Conservation (phyloP, 2,113 vertebrate genomes). For the Nesoenas mayeri region DNA sequence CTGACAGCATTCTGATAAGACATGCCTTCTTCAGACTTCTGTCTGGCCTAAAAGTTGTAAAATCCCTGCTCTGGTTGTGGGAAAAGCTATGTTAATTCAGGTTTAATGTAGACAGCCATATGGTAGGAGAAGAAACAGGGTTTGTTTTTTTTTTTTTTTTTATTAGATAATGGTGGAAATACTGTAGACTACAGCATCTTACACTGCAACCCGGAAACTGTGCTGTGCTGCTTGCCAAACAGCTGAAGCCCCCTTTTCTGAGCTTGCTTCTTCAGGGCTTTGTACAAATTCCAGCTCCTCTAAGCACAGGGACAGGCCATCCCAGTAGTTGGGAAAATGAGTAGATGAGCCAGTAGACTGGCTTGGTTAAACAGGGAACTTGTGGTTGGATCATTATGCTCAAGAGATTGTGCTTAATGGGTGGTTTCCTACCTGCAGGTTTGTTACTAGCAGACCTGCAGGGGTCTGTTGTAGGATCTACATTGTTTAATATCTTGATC, state of each 20-base stretch:
- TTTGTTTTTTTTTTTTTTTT: neutral
- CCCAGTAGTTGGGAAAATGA: neutral
- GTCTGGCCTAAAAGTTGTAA: neutral
- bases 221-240: neutral
- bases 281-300: neutral
- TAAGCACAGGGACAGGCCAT: neutral
- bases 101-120: neutral
- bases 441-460: neutral
- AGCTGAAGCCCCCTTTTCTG: neutral
- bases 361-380: neutral
- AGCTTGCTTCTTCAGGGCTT: neutral
- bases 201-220: slow-evolving; percentile 1
- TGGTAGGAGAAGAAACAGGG: neutral
- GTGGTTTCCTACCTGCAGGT: neutral
- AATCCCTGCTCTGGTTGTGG: neutral
- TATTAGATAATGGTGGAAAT: slow-evolving; percentile 16
- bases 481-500: neutral
- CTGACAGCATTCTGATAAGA: neutral
- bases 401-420: neutral
- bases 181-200: neutral
- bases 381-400: neutral
- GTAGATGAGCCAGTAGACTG: neutral
- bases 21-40: neutral
- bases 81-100: neutral
- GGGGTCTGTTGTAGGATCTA: neutral